Evolutionary conservation across 2,113 vertebrate species (phyloP).

Genomic region (Greenwoodochromis staneri): DNA sequence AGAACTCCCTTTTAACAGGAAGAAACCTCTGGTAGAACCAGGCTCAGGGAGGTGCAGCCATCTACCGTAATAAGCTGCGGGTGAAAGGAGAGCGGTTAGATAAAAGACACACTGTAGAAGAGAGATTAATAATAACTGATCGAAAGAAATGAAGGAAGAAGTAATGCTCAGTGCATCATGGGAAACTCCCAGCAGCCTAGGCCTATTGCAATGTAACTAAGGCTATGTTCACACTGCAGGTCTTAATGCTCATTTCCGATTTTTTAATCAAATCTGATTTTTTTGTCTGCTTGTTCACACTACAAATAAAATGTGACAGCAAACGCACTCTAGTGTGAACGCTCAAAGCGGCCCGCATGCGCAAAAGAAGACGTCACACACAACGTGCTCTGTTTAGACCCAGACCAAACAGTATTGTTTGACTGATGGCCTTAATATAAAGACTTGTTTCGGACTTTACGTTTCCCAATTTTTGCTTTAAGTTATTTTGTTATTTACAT

Average conservation of each 20-base stretch:
- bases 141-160: background rate
- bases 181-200: background rate
- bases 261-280: fast-evolving
- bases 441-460: background rate
- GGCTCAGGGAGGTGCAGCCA: background rate
- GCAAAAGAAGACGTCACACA: background rate
- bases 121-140: background rate
- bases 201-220: background rate
- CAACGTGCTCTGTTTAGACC: background rate
- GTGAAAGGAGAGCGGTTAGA: background rate
- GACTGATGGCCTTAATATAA: background rate
- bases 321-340: fast-evolving
- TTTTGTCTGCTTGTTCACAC: background rate
- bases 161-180: background rate
- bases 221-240: background rate
- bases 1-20: background rate
- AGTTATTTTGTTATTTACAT: background rate
- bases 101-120: background rate
- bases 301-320: background rate
- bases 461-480: background rate
- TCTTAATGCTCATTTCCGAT: background rate
- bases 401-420: background rate
- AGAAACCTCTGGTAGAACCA: background rate
- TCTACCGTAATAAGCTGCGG: background rate
- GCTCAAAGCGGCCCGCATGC: fast-evolving